A percentile compares a stretch with the other conserved stretches of the same genome.
Conservation (phyloP, 2,888 invertebrate genomes). For the Sesia apiformis region DNA sequence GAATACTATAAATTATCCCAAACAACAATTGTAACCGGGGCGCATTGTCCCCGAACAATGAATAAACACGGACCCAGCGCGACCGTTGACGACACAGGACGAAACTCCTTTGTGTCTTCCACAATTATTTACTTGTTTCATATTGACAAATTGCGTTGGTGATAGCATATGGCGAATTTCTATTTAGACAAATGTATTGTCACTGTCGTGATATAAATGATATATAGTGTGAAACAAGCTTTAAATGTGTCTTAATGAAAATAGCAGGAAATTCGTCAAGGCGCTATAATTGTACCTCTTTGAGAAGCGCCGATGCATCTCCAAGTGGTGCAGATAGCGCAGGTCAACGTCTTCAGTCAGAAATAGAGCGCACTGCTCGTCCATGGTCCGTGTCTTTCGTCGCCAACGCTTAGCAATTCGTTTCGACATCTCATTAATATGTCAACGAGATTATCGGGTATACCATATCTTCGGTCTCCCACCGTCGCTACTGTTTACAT, state of each 20-base stretch:
- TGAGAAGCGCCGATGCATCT: constrained; percentile 36
- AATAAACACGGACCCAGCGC: constrained; percentile 25
- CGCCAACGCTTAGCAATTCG: constrained; percentile 51
- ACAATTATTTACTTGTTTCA: constrained; percentile 9
- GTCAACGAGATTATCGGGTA: constrained; percentile 61
- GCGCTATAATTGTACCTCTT: constrained; percentile 12
- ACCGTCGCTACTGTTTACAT: constrained; percentile 32
- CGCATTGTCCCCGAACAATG: constrained; percentile 42
- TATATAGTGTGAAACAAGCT: no score
- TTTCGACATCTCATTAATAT: constrained; percentile 60
- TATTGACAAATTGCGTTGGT: constrained; percentile 7
- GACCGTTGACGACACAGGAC: constrained; percentile 19
- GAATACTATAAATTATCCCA: constrained; percentile 34
- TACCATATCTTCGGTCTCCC: constrained; percentile 33
- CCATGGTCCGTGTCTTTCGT: constrained; percentile 57
- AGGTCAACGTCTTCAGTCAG: constrained; percentile 63
- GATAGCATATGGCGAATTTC: not conserved
- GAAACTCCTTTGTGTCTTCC: constrained; percentile 17
- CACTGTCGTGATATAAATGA: no score
- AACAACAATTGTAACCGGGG: constrained; percentile 32
- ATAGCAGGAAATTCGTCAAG: constrained; percentile 15
- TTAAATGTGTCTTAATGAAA: constrained; percentile 1
- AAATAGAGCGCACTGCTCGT: constrained; percentile 45
- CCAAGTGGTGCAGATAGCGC: constrained; percentile 11
- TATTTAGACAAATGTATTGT: no score